phyloP scores from a whole-genome alignment of 2,888 invertebrate species.

The Agrotis puta region DNA sequence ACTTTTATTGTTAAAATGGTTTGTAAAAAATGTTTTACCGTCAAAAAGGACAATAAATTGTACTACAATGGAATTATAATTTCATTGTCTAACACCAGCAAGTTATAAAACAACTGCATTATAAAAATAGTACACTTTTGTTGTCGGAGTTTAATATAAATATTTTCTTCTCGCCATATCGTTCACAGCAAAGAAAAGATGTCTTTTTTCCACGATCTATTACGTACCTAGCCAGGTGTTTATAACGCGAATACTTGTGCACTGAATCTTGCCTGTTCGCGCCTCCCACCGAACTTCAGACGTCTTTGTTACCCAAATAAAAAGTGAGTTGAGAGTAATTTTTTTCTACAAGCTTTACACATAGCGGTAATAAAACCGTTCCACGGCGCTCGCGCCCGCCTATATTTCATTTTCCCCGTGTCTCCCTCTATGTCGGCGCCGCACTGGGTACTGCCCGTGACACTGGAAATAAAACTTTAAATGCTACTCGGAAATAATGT shows the following conservation, averaged over 20 bases:
- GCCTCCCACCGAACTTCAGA: conserved; percentile 54
- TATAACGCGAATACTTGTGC: conserved; percentile 48
- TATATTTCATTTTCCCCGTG: conserved; percentile 86
- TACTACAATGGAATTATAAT: no score
- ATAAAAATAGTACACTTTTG: neutral
- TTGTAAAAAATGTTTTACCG: no score
- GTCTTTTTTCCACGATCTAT: conserved; percentile 37
- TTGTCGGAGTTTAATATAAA: neutral
- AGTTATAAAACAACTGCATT: neutral
- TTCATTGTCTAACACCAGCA: no score
- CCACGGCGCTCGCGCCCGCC: conserved; percentile 77
- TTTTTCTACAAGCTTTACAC: conserved; percentile 87
- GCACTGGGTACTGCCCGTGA: conserved; percentile 75
- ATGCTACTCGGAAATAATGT: conserved; percentile 83
- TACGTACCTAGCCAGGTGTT: conserved; percentile 50
- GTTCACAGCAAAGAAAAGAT: neutral
- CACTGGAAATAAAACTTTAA: conserved; percentile 87
- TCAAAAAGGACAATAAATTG: no score
- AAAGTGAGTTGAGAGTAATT: conserved; percentile 85
- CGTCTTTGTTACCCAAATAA: conserved; percentile 74
- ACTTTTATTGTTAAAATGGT: no score
- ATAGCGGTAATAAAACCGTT: conserved; percentile 87
- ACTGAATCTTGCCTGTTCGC: conserved; percentile 47
- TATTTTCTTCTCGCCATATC: neutral
- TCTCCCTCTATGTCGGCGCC: conserved; percentile 67